Base-by-base conservation (phyloP, 1,140 invertebrate species). In the Drosophila ironensis region DNA sequence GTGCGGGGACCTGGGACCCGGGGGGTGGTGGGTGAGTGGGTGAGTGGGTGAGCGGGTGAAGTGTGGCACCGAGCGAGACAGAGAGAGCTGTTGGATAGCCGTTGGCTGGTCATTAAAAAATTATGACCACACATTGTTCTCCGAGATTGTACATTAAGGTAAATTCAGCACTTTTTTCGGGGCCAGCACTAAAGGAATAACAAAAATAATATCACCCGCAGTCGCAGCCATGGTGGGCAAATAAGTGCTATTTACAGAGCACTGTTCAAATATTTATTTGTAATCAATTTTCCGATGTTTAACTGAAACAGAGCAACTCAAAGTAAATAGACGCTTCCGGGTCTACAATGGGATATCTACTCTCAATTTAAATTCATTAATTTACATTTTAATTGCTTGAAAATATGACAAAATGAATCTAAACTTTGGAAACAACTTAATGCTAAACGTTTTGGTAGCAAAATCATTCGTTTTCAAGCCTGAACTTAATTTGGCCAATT, bases 101-200 rank as follows among this genome's bases (percentile, higher is more conserved):
- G 37, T 38, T 63, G 64, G 59, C 73, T 73, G 69, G 70, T 63
- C 80, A 84, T 84, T 86, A 86, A 86, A 84, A 74, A 78, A 86
- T 86, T 69, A 84, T 86, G 74, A 60, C 54, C 73, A 82, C 64
- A 73, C 73, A 69, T 60, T 78, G 73, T 76, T 77, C 61, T 47
- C 17, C 37, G 40, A 47, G 48, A 71, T 74, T 59, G 40, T 57
- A 51, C 33, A 63, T 47, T 63, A 61, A 63, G 56, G 59, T 64
- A 64, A 37, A 64, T 64, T 63, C 44, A 64, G 56, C 60, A 48
- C 57, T 64, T 60, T 54, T 60, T 9, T 42, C 22, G 12, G 20
- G 51, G 11, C 25, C 25, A 41, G n/a, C 20, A 11, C 14, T 16
- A 57, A 25, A 60, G 52, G 56, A 60, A 60, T 60, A 60, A 57